Evolutionary conservation across 2,888 invertebrate species (phyloP).

Genomic region (Morinoia aosen): DNA sequence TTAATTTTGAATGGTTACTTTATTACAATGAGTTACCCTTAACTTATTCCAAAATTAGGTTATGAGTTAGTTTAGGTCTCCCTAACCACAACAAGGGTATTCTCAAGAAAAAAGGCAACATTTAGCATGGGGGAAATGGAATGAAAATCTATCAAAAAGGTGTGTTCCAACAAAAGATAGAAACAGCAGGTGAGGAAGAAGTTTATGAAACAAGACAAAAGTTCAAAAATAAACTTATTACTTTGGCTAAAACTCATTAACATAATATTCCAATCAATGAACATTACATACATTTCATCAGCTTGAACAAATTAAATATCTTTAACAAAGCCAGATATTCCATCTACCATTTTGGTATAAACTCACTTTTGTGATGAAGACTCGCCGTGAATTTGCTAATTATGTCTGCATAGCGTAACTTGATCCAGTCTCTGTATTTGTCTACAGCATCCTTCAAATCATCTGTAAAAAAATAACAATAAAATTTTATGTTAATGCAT

Average conservation of each 20-base stretch:
- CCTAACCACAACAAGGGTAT: too few relatives aligned
- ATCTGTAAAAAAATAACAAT: constrained; percentile 33
- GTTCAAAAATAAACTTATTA: not conserved
- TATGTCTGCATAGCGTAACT: constrained; percentile 54
- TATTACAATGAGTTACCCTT: too few relatives aligned
- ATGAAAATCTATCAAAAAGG: too few relatives aligned
- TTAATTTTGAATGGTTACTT: too few relatives aligned
- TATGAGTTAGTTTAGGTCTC: too few relatives aligned
- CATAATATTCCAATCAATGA: not conserved
- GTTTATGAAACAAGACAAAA: too few relatives aligned
- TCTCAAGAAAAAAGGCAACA: too few relatives aligned
- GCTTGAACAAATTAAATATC: not conserved
- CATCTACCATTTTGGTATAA: not conserved
- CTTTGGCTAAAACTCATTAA: not conserved
- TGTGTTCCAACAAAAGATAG: too few relatives aligned
- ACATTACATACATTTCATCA: not conserved
- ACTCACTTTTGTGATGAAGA: constrained; percentile 41
- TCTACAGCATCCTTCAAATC: constrained; percentile 55
- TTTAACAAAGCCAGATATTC: not conserved
- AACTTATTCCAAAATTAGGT: too few relatives aligned
- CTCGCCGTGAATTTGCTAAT: not conserved
- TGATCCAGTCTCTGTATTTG: constrained; percentile 55
- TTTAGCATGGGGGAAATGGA: too few relatives aligned
- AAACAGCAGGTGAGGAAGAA: too few relatives aligned
- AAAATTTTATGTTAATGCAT: not conserved